A percentile compares a stretch with the other conserved stretches of the same genome.
These are phyloP conservation scores for Hedya salicella DNA, from an alignment of 2,888 invertebrate genomes.

Conservation along the genomic window DNA sequence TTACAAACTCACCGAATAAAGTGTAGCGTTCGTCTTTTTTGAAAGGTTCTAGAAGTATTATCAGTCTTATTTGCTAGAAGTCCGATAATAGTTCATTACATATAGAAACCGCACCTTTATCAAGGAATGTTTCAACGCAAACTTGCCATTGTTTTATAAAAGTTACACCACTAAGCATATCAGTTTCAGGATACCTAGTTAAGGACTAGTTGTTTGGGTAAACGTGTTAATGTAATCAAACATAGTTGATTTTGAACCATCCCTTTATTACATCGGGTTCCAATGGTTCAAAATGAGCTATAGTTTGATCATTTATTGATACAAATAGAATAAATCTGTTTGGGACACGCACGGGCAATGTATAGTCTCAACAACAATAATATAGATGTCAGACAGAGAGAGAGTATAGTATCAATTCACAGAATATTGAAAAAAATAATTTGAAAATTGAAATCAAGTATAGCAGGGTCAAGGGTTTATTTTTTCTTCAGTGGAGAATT, in stretches of 20 bases:
- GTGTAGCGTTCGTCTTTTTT: not conserved
- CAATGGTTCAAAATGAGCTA: not conserved
- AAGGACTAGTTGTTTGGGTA: conserved; percentile 64
- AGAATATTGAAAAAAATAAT: too few species aligned
- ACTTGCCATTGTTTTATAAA: conserved; percentile 50
- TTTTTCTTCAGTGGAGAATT: too few species aligned
- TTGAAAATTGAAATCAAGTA: too few species aligned
- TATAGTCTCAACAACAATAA: not conserved
- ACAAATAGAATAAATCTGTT: conserved; percentile 37
- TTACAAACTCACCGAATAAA: not conserved
- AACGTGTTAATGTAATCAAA: conserved; percentile 42
- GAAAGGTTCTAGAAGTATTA: not conserved
- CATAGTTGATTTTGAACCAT: conserved; percentile 46
- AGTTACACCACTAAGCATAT: conserved; percentile 72
- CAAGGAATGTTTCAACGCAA: conserved; percentile 39
- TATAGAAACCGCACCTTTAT: not conserved
- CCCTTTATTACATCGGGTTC: not conserved
- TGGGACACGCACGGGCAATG: conserved; percentile 47
- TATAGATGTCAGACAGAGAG: too few species aligned
- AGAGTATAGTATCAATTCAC: too few species aligned
- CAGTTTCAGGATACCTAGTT: conserved; percentile 67
- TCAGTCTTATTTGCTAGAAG: not conserved
- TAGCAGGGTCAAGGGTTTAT: too few species aligned
- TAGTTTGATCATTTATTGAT: conserved; percentile 14
- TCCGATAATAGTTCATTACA: conserved; percentile 6